Evolutionary conservation across 1,140 invertebrate species (phyloP).

Genomic region (Calliopsis andreniformis): DNA sequence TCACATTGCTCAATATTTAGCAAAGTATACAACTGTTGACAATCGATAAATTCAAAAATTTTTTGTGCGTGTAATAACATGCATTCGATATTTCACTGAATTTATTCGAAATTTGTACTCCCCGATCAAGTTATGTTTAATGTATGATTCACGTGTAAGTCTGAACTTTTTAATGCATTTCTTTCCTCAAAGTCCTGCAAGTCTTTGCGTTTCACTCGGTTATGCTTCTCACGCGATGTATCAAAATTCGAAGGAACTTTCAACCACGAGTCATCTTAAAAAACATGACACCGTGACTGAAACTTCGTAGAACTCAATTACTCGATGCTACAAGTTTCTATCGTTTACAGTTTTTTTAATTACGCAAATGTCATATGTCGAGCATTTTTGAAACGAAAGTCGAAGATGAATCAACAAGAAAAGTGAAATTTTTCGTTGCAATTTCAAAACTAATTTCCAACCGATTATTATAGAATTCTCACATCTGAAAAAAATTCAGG

Average conservation of each 20-base stretch:
- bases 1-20: too few relatives aligned
- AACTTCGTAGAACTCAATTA: constrained; percentile 19
- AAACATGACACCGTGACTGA: not conserved
- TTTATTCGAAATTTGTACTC: not conserved
- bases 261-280: not conserved
- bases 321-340: too few relatives aligned
- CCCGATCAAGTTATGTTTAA: not conserved
- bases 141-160: not conserved
- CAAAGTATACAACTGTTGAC: too few relatives aligned
- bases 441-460: too few relatives aligned
- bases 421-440: too few relatives aligned
- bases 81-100: not conserved
- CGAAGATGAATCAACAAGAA: not conserved
- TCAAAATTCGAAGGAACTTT: constrained; percentile 11
- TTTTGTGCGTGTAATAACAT: not conserved
- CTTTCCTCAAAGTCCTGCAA: too few relatives aligned
- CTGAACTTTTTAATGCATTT: not conserved
- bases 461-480: too few relatives aligned
- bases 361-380: not conserved
- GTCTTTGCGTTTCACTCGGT: not conserved
- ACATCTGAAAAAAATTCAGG: too few relatives aligned
- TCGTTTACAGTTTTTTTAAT: not conserved
- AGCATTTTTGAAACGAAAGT: not conserved
- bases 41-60: too few relatives aligned
- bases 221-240: constrained; percentile 6